Conservation (phyloP, 64 coral and sea anemone genomes). For the Montipora cactus region DNA sequence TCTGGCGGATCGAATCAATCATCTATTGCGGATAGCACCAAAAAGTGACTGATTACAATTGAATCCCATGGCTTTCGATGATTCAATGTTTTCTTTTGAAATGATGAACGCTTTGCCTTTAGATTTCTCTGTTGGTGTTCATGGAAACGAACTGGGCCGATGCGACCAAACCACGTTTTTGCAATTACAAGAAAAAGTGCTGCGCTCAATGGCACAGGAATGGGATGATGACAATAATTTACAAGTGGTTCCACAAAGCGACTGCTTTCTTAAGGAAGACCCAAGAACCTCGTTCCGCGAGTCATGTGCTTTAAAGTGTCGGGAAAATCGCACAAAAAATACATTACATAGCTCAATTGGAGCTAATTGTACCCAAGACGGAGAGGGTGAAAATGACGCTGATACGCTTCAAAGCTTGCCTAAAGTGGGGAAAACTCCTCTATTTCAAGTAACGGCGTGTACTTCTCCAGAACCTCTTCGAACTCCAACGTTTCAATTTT, state of each 20-base stretch:
- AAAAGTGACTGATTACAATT: no score
- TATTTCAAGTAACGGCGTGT: neutral
- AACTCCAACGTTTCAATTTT: slow-evolving; percentile 37
- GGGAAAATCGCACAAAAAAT: neutral
- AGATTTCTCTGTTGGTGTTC: neutral
- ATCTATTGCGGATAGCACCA: no score
- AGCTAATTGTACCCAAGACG: neutral
- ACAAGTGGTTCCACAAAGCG: slow-evolving; percentile 35
- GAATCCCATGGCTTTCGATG: slow-evolving; percentile 1
- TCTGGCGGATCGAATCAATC: neutral
- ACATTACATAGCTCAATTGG: no score
- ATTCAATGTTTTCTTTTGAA: neutral
- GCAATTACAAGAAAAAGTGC: slow-evolving; percentile 36
- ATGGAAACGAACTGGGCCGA: neutral
- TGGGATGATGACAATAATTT: neutral
- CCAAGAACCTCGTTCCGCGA: neutral
- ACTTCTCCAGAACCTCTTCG: slow-evolving; percentile 20
- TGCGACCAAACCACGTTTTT: neutral
- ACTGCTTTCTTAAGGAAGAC: neutral
- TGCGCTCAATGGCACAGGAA: neutral
- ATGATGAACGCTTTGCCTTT: slow-evolving; percentile 4
- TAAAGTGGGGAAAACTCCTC: neutral
- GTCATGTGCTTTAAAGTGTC: neutral
- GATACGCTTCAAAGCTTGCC: neutral
- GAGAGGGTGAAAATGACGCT: neutral